phyloP scores from a whole-genome alignment of 2,113 vertebrate species.

The Nerophis lumbriciformis region DNA sequence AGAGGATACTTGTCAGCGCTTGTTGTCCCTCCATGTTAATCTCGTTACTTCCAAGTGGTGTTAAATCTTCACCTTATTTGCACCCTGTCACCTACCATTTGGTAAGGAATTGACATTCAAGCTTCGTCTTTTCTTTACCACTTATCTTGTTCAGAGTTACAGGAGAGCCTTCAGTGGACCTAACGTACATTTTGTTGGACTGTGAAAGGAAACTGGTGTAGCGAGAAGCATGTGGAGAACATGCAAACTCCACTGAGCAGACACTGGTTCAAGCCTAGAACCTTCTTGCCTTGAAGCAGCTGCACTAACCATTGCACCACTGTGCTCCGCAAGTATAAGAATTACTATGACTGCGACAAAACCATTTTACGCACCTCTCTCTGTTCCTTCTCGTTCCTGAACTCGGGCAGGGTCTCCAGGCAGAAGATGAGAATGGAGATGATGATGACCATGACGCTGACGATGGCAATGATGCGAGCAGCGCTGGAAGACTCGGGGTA shows the following conservation, averaged over 20 bases:
- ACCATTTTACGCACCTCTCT: constrained; percentile 70
- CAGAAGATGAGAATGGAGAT: constrained; percentile 94
- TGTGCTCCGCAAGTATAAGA: too few species aligned
- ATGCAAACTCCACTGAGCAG: too few species aligned
- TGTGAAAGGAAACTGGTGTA: not conserved
- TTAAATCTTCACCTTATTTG: constrained; percentile 14
- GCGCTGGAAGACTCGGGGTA: constrained; percentile 85
- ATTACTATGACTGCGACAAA: too few species aligned
- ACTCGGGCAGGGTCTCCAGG: constrained; percentile 88
- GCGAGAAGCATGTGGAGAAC: too few species aligned
- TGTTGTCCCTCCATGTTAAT: constrained; percentile 15
- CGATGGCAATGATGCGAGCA: constrained; percentile 84
- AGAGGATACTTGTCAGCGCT: constrained; percentile 31
- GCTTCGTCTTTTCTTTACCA: not conserved
- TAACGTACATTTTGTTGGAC: not conserved
- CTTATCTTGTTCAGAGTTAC: not conserved
- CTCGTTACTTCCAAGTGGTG: constrained; percentile 7
- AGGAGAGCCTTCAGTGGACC: not conserved
- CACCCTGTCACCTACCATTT: constrained; percentile 5
- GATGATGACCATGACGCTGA: constrained; percentile 90
- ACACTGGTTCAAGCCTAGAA: too few species aligned
- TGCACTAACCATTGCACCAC: too few species aligned
- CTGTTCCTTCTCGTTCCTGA: constrained; percentile 77
- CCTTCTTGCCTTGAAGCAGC: too few species aligned
- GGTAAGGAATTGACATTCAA: not conserved